phyloP scores from a whole-genome alignment of 2,888 invertebrate species.

The Dusona sp. region DNA sequence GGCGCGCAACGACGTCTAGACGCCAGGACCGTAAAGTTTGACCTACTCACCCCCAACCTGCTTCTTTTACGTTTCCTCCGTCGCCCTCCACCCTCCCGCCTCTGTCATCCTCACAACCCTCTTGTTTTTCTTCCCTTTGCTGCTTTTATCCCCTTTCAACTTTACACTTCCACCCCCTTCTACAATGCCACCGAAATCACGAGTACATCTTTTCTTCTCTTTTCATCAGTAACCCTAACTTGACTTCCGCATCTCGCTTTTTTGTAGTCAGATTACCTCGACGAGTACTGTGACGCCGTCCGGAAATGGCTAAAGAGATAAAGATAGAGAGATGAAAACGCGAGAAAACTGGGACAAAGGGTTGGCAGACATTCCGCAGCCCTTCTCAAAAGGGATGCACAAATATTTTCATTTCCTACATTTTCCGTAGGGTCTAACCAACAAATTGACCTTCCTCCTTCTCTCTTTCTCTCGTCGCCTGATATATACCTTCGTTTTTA shows the following conservation, averaged over 20 bases:
- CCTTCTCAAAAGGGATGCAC: slow-evolving; percentile 24
- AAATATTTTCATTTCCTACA: slow-evolving; percentile 60
- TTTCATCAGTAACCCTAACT: slow-evolving; percentile 12
- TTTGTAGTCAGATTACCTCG: not conserved
- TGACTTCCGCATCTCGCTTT: slow-evolving; percentile 31
- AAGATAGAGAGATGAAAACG: slow-evolving; percentile 1
- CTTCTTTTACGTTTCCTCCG: slow-evolving; percentile 58
- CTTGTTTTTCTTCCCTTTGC: slow-evolving; percentile 59
- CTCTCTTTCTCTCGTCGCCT: not conserved
- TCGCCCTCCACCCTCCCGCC: slow-evolving; percentile 19
- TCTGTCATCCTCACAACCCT: slow-evolving; percentile 56
- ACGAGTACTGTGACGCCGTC: slow-evolving; percentile 58
- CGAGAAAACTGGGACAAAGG: slow-evolving; percentile 79
- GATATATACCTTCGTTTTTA: slow-evolving; percentile 37
- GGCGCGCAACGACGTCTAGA: slow-evolving; percentile 84
- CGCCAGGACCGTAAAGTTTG: slow-evolving; percentile 84
- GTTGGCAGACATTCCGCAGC: slow-evolving; percentile 61
- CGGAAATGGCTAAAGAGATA: not conserved
- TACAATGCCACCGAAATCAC: slow-evolving; percentile 41
- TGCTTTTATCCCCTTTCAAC: slow-evolving; percentile 49
- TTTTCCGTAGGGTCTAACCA: slow-evolving; percentile 22
- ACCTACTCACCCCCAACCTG: slow-evolving; percentile 83
- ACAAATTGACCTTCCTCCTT: not conserved
- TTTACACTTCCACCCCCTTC: slow-evolving; percentile 27
- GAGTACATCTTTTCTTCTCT: slow-evolving; percentile 41